A percentile compares a stretch with the other conserved stretches of the same genome.
phyloP scores from a whole-genome alignment of 2,888 invertebrate species.

The Neria commutata region DNA sequence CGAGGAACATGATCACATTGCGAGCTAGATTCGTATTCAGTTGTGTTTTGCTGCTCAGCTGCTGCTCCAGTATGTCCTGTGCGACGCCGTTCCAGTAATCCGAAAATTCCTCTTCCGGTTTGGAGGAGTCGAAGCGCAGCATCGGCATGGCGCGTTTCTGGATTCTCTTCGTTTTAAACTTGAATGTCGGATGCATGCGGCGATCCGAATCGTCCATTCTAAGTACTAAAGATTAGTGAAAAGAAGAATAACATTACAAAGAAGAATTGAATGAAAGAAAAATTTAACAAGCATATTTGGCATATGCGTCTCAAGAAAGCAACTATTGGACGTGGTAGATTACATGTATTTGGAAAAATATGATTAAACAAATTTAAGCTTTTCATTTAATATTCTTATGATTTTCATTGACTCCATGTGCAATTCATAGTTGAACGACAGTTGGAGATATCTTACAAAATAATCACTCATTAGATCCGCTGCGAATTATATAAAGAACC shows the following conservation, averaged over 20 bases:
- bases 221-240: background rate
- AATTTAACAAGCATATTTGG: too few relatives aligned
- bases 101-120: slow-evolving; percentile 47
- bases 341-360: too few relatives aligned
- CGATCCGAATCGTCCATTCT: slow-evolving; percentile 37
- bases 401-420: too few relatives aligned
- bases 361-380: too few relatives aligned
- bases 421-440: too few relatives aligned
- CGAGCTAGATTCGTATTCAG: slow-evolving; percentile 61
- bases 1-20: slow-evolving; percentile 75
- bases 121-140: slow-evolving; percentile 47
- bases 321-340: too few relatives aligned
- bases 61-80: slow-evolving; percentile 58
- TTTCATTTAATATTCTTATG: too few relatives aligned
- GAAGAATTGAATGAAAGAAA: too few relatives aligned
- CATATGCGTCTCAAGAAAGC: too few relatives aligned
- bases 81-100: slow-evolving; percentile 64
- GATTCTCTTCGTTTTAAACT: slow-evolving; percentile 26
- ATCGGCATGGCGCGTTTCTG: slow-evolving; percentile 54
- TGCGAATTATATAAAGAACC: too few relatives aligned
- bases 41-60: slow-evolving; percentile 50
- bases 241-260: background rate
- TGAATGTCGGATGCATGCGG: slow-evolving; percentile 54
- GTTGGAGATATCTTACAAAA: too few relatives aligned
- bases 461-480: too few relatives aligned